Conservation (phyloP, 2,888 invertebrate genomes). For the Melinaea marsaeus region DNA sequence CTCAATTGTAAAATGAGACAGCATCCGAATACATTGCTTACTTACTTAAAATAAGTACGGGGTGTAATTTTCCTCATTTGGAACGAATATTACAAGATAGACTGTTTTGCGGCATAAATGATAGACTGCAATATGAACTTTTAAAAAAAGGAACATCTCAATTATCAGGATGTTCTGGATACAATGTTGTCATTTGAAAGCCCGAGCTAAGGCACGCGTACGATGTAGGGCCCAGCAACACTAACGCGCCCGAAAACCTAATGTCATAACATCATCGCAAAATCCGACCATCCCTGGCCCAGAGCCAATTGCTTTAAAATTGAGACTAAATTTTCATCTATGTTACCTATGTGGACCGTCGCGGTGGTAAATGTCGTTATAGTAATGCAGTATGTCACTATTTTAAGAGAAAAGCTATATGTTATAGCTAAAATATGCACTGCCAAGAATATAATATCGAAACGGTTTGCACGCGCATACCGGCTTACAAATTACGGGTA, state of each 20-base stretch:
- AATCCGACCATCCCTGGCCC: too few relatives aligned
- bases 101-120: constrained; percentile 32
- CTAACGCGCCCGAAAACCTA: too few relatives aligned
- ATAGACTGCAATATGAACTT: constrained; percentile 29
- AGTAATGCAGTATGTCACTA: too few relatives aligned
- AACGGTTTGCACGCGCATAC: too few relatives aligned
- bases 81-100: constrained; percentile 33
- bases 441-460: too few relatives aligned
- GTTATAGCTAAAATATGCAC: too few relatives aligned
- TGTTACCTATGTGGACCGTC: too few relatives aligned
- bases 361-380: too few relatives aligned
- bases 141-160: constrained; percentile 28
- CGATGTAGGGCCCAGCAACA: constrained; percentile 11
- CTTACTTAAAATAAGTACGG: constrained; percentile 27
- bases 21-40: constrained; percentile 20
- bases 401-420: too few relatives aligned
- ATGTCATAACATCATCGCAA: background rate
- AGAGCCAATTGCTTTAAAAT: too few relatives aligned
- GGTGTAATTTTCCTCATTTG: constrained; percentile 31
- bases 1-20: constrained; percentile 19
- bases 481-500: too few relatives aligned
- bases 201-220: constrained; percentile 24
- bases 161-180: constrained; percentile 28
- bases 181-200: constrained; percentile 30
- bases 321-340: too few relatives aligned